Evolutionary conservation across 2,797 vertebrate genomes (phyloP).

Genomic region (Hylomyscus alleni): DNA sequence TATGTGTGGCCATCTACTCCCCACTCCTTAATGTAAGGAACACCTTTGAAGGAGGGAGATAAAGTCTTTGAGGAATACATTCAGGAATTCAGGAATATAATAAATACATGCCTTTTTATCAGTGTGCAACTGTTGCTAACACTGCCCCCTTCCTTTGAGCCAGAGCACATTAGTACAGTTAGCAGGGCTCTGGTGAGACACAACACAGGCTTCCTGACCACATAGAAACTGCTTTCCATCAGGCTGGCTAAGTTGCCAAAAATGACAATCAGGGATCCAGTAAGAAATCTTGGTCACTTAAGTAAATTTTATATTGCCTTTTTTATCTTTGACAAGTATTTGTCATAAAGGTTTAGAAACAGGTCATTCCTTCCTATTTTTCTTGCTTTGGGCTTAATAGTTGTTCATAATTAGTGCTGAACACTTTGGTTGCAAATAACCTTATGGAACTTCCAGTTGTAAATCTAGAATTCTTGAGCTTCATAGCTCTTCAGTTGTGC

Average conservation of each 20-base stretch:
- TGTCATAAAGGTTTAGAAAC: conserved; percentile 67
- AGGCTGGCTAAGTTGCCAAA: conserved; percentile 36
- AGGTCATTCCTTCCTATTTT: conserved; percentile 13
- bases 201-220: background rate
- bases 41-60: conserved; percentile 28
- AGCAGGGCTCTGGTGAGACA: background rate
- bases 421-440: conserved; percentile 79
- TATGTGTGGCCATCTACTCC: background rate
- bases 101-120: background rate
- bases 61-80: conserved; percentile 16
- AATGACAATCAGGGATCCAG: conserved; percentile 80
- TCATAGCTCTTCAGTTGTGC: conserved; percentile 70
- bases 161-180: background rate
- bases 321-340: conserved; percentile 65
- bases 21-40: background rate
- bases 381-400: conserved; percentile 74
- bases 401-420: conserved; percentile 82
- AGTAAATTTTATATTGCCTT: conserved; percentile 67
- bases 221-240: background rate
- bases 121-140: background rate
- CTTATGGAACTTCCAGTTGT: conserved; percentile 77
- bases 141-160: background rate
- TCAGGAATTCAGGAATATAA: background rate
- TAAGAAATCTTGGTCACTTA: conserved; percentile 60
- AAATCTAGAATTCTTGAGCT: conserved; percentile 86